Conservation (phyloP, 92 coral and sea anemone species). For the Micromussa lordhowensis region DNA sequence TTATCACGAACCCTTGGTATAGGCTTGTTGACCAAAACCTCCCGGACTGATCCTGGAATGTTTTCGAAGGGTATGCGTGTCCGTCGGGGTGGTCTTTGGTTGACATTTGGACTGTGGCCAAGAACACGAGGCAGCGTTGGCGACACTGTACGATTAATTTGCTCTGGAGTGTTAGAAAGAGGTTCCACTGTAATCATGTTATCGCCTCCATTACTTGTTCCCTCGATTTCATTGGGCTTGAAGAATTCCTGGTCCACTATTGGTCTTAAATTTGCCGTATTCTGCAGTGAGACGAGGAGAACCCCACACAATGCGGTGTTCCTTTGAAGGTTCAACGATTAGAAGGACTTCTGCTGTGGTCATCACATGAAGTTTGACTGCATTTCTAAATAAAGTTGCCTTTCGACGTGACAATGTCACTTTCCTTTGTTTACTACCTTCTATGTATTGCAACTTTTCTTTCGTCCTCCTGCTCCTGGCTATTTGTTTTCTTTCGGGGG, state of each 20-base stretch:
- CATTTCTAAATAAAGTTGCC: constrained; percentile 7
- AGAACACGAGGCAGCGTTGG: neutral
- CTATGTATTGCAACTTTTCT: neutral
- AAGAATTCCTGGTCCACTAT: neutral
- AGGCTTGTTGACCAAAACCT: too few species aligned
- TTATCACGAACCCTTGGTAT: too few species aligned
- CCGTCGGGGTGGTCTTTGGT: neutral
- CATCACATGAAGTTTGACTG: constrained; percentile 12
- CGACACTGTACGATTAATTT: neutral
- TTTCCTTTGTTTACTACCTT: neutral
- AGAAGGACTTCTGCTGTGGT: constrained; percentile 26
- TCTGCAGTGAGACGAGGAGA: neutral
- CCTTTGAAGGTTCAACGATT: neutral
- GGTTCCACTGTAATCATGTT: neutral
- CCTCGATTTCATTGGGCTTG: neutral
- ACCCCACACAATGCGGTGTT: neutral
- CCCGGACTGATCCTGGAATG: neutral
- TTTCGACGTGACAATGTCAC: constrained; percentile 3
- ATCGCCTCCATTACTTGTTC: neutral
- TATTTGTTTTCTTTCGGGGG: too few species aligned
- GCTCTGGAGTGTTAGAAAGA: neutral
- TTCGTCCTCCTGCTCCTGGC: too few species aligned
- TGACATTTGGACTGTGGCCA: neutral
- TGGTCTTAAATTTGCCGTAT: neutral
- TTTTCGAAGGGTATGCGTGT: neutral